Percentiles rank a stretch among this genome's conserved stretches.
Evolutionary conservation across 2,797 vertebrate genomes (phyloP).

Genomic region (Cynopterus sphinx): DNA sequence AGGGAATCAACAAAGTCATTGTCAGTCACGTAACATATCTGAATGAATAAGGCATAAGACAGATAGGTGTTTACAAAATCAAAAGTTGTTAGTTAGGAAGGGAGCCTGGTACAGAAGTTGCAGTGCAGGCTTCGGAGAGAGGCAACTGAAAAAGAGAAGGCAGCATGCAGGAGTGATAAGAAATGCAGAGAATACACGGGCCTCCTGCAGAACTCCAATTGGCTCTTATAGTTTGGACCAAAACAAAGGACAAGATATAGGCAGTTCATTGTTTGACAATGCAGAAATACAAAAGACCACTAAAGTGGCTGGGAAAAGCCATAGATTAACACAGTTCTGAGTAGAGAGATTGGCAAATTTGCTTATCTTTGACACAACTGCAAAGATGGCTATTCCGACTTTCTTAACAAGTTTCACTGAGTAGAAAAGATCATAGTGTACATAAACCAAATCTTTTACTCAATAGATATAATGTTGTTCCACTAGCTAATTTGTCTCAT

Average conservation of each 20-base stretch:
- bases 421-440: neutral
- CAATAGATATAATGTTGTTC: neutral
- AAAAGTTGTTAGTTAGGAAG: neutral
- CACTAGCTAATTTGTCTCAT: neutral
- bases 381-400: neutral
- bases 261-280: neutral
- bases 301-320: neutral
- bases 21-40: neutral
- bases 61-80: neutral
- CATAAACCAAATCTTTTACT: neutral
- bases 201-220: neutral
- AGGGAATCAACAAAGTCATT: neutral
- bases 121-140: neutral
- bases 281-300: neutral
- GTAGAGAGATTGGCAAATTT: neutral
- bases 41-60: neutral
- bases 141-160: too few species aligned
- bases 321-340: neutral
- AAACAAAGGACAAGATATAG: neutral
- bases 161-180: neutral
- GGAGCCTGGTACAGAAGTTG: neutral
- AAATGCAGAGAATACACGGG: neutral
- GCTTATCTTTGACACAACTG: neutral
- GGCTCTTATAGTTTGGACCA: neutral
- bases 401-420: constrained; percentile 7